These are phyloP conservation scores for Circaetus gallicus DNA, from an alignment of 2,113 vertebrate species.

Conservation along the genomic window DNA sequence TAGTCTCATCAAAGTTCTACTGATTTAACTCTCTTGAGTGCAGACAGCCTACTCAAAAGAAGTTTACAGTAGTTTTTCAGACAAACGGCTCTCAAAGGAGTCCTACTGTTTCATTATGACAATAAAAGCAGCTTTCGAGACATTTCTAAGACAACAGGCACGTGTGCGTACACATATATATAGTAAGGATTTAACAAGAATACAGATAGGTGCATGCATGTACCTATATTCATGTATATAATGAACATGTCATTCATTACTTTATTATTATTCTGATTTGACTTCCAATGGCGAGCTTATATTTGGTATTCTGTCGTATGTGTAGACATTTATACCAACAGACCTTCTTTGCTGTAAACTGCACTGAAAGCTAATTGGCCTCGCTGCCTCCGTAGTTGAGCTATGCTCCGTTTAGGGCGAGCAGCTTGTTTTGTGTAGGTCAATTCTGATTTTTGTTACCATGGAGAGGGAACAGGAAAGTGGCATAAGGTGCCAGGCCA, in stretches of 20 bases:
- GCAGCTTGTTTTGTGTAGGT: not conserved
- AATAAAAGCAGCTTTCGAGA: constrained; percentile 11
- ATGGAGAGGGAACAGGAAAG: not conserved
- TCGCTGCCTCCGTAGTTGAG: not conserved
- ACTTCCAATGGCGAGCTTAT: not conserved
- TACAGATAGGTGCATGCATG: fast-evolving
- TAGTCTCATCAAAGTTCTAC: not conserved
- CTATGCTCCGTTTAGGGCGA: not conserved
- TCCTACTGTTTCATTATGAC: not conserved
- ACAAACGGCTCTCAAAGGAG: constrained; percentile 30
- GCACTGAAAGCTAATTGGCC: not conserved
- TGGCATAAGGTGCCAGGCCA: not conserved
- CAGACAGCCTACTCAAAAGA: constrained; percentile 21
- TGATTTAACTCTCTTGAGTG: constrained; percentile 25
- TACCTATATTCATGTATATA: not conserved
- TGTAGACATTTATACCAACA: not conserved
- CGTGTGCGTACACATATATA: fast-evolving
- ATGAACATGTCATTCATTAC: not conserved
- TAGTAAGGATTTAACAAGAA: not conserved
- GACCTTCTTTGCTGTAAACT: not conserved
- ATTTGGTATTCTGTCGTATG: not conserved
- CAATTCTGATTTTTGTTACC: not conserved
- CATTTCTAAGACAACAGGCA: not conserved
- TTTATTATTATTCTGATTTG: not conserved
- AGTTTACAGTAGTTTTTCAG: constrained; percentile 26